Conservation (phyloP, 2,888 invertebrate genomes). For the Mesorhabditis spiculigera region DNA sequence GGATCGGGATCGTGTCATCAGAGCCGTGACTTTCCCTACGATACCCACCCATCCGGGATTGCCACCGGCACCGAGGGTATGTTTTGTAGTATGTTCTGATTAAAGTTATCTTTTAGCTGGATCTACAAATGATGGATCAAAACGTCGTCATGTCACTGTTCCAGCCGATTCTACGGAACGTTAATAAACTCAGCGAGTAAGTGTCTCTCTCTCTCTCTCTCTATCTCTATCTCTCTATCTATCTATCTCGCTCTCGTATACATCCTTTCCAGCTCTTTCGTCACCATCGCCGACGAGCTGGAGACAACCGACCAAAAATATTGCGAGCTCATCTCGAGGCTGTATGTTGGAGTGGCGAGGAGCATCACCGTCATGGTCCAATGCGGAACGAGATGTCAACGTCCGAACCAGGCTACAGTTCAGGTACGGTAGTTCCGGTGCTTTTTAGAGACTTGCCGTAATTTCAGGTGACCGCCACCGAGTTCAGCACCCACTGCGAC, state of each 20-base stretch:
- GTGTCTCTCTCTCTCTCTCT: background rate
- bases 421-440: slow-evolving; percentile 13
- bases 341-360: slow-evolving; percentile 24
- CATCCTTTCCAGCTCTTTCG: slow-evolving; percentile 15
- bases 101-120: no score
- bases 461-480: slow-evolving; percentile 29
- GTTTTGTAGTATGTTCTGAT: background rate
- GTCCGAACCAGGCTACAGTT: slow-evolving; percentile 19
- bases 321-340: slow-evolving; percentile 21
- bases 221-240: background rate
- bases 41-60: slow-evolving; percentile 38
- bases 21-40: slow-evolving; percentile 34
- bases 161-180: slow-evolving; percentile 22
- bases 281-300: slow-evolving; percentile 22
- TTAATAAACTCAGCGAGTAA: slow-evolving; percentile 28
- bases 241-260: background rate
- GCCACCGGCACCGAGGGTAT: slow-evolving; percentile 26
- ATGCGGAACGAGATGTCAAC: slow-evolving; percentile 20
- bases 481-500: slow-evolving; percentile 38
- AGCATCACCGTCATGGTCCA: slow-evolving; percentile 31
- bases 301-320: slow-evolving; percentile 25
- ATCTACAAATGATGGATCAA: slow-evolving; percentile 8
- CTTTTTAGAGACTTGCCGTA: background rate
- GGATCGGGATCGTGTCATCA: background rate
- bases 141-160: slow-evolving; percentile 24